phyloP scores from a whole-genome alignment of 53 echinoderm and acorn worm genomes.

The Apostichopus leukothele region DNA sequence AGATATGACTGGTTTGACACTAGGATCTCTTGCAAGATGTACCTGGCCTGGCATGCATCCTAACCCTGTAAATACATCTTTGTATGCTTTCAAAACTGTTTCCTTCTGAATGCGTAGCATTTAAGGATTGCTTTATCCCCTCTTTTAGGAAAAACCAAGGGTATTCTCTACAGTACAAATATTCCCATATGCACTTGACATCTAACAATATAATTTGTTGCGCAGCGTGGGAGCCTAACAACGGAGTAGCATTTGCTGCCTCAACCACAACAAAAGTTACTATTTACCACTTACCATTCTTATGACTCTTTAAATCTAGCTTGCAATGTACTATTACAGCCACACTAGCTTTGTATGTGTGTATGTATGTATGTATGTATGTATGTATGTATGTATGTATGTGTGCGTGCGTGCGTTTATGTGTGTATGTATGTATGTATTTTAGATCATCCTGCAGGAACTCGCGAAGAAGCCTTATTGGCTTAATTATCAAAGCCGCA shows the following conservation, averaged over 20 bases:
- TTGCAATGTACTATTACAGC: conserved; percentile 41
- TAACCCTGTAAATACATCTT: conserved; percentile 61
- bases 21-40: conserved; percentile 38
- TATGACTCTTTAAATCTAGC: conserved; percentile 49
- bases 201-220: conserved; percentile 59
- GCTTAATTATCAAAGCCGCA: too few species aligned
- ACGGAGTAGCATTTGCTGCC: conserved; percentile 23
- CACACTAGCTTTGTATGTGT: conserved; percentile 15
- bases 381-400: too few species aligned
- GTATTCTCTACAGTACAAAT: conserved; percentile 16
- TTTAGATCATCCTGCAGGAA: too few species aligned
- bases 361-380: neutral
- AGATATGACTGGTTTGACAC: conserved; percentile 42
- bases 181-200: conserved; percentile 48
- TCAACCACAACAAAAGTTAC: conserved; percentile 56
- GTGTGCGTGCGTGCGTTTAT: too few species aligned
- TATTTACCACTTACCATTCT: conserved; percentile 48
- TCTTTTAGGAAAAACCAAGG: too few species aligned
- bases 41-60: conserved; percentile 63
- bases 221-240: conserved; percentile 44
- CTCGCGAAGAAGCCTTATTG: too few species aligned
- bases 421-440: too few species aligned
- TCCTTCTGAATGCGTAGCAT: neutral
- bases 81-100: conserved; percentile 17
- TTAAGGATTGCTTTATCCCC: too few species aligned